Evolutionary conservation across 1,140 invertebrate genomes (phyloP), one percentile per base, ranked within the genome.

Genomic region (Lasaia peninsularis): DNA sequence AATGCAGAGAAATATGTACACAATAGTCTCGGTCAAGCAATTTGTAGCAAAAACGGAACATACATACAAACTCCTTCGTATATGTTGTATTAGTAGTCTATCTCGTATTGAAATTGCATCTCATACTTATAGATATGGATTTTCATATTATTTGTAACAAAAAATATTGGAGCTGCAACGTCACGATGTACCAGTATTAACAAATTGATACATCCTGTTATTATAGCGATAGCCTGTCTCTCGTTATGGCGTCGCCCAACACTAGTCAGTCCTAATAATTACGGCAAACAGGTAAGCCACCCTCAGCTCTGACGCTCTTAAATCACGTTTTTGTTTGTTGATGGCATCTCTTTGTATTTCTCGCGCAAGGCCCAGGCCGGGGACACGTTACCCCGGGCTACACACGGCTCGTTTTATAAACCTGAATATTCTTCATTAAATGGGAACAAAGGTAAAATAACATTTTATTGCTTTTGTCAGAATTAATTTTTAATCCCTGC

Each of bases 301-400:
- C 53, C 53, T 55, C 53, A 75, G 79, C 75, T 73, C 67, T 63
- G 65, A 63, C 62, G 61, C 65, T 63, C 76, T 64, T 85, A 85
- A 85, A 85, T 85, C 79, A 85, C 62, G 73, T 79, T 77, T 80
- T 81, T 81, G 79, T 82, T 78, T 81, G 72, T 62, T 61, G 67
- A 52, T 79, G 76, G 74, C 74, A 75, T 69, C 69, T 68, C 78
- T 76, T 82, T 81, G 77, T 80, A 62, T 72, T 60, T 65, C 53
- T 52, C 35, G 63, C 62, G 73, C 61, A 65, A 70, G 64, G 67
- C 58, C 50, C 50, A 32, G n/a, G 50, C 24, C 31, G 33, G 53
- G 60, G 61, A 62, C 58, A 64, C 56, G 58, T 65, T 62, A 65
- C 65, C 51, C 31, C 54, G 21, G 53, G 64, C 60, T 62, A 58